These are phyloP conservation scores for Ammodytes dubius DNA, from an alignment of 2,113 vertebrate species.

Conservation along the genomic window DNA sequence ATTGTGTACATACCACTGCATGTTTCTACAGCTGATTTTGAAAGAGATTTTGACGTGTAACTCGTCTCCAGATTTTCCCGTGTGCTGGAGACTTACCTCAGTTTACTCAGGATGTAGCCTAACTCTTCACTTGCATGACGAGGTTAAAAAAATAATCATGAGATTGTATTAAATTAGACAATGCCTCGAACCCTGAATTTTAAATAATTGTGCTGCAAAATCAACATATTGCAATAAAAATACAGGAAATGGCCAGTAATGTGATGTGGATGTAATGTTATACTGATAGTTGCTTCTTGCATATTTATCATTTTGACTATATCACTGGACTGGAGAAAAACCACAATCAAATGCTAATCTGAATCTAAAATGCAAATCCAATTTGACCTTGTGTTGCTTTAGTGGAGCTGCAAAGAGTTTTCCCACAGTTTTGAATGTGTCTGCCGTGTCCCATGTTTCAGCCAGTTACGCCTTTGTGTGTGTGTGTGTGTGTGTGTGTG, in stretches of 20 bases:
- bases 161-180: constrained; percentile 24
- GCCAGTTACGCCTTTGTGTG: constrained; percentile 37
- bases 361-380: no score
- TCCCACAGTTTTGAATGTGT: constrained; percentile 7
- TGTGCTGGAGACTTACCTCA: constrained; percentile 56
- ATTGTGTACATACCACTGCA: constrained; percentile 29
- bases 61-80: constrained; percentile 27
- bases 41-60: constrained; percentile 14
- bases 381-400: background rate
- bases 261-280: background rate
- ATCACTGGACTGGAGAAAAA: constrained; percentile 22
- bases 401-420: constrained; percentile 9
- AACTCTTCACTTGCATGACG: constrained; percentile 51
- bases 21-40: constrained; percentile 9
- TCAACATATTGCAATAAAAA: constrained; percentile 27
- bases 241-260: constrained; percentile 10
- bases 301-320: background rate
- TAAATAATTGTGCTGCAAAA: constrained; percentile 32
- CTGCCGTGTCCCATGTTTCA: constrained; percentile 15
- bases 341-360: constrained; percentile 1
- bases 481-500: constrained; percentile 10
- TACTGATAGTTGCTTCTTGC: constrained; percentile 4
- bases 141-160: constrained; percentile 9
- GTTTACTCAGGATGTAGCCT: constrained; percentile 63
- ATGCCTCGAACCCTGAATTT: constrained; percentile 18